Evolutionary conservation across 2,113 vertebrate genomes (phyloP).

Genomic region (Apaloderma vittatum): DNA sequence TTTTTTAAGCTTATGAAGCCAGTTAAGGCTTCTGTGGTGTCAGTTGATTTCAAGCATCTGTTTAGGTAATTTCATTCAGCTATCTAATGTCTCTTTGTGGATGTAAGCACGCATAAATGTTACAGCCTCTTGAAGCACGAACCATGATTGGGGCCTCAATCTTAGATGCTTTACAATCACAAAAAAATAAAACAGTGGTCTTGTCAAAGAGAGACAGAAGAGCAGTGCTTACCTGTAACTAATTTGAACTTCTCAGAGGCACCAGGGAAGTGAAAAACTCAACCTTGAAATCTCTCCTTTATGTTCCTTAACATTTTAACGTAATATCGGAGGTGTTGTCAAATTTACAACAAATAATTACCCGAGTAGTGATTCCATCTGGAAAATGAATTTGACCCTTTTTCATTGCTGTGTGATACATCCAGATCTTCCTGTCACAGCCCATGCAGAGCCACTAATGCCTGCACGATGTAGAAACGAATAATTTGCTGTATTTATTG

Average conservation of each 20-base stretch:
- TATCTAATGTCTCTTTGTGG: neutral
- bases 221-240: neutral
- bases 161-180: neutral
- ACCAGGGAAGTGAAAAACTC: neutral
- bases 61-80: neutral
- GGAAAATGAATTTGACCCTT: neutral
- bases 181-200: neutral
- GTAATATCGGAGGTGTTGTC: slow-evolving; percentile 21
- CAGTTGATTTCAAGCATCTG: neutral
- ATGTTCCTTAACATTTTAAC: neutral
- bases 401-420: neutral
- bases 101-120: neutral
- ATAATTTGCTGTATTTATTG: neutral
- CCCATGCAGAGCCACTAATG: neutral
- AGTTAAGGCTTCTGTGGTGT: neutral
- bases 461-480: neutral
- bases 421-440: neutral
- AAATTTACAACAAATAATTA: slow-evolving; percentile 42
- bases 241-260: neutral
- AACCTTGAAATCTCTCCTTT: neutral
- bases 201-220: neutral
- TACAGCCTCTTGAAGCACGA: neutral
- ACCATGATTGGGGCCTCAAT: neutral
- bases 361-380: neutral
- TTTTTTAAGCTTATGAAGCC: neutral